Evolutionary conservation across 2,113 vertebrate genomes (phyloP).

Genomic region (Gnathonemus longibarbis): DNA sequence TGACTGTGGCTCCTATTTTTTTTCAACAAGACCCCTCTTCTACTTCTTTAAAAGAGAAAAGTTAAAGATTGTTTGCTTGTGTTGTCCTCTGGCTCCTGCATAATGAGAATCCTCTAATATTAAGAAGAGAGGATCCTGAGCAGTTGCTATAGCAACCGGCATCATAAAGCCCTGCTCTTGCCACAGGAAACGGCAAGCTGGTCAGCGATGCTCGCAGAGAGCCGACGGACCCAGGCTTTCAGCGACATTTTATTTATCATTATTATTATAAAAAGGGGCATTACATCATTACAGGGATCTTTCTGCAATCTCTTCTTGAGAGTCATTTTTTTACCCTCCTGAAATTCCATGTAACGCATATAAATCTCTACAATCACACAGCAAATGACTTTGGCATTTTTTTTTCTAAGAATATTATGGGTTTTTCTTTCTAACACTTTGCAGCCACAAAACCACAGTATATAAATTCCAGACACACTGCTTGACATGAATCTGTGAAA

Average conservation of each 20-base stretch:
- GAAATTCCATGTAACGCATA: conserved; percentile 16
- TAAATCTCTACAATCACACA: not conserved
- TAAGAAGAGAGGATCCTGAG: not conserved
- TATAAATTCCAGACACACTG: not conserved
- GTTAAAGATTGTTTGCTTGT: not conserved
- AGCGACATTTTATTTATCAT: not conserved
- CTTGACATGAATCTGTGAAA: not conserved
- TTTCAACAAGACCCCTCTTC: not conserved
- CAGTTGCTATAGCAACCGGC: conserved; percentile 23
- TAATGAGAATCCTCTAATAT: conserved; percentile 1
- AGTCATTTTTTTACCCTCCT: not conserved
- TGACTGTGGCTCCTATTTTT: not conserved
- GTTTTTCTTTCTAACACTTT: not conserved
- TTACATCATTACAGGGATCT: not conserved
- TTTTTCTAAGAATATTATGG: not conserved
- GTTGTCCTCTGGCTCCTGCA: not conserved
- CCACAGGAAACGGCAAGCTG: not conserved
- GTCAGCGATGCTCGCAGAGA: not conserved
- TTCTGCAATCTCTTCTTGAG: not conserved
- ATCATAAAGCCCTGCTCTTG: not conserved
- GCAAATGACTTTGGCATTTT: not conserved
- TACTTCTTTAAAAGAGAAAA: not conserved
- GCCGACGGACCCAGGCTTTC: not conserved
- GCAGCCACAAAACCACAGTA: not conserved
- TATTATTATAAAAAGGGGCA: not conserved